Percentiles rank a stretch among this genome's conserved stretches.
Conservation (phyloP, 2,888 invertebrate species). For the Cremastobaeus sp. region DNA sequence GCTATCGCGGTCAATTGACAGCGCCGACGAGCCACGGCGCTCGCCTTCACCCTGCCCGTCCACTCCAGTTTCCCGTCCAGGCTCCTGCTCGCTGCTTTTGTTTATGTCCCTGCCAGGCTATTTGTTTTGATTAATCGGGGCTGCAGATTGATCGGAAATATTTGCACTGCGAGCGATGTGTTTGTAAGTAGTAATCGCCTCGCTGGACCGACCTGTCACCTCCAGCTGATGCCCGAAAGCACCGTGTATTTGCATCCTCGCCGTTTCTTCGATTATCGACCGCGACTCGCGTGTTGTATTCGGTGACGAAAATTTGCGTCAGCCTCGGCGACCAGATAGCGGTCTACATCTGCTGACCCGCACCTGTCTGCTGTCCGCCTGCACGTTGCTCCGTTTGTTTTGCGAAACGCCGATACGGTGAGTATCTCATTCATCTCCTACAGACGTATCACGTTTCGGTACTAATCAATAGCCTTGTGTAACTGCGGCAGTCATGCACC, state of each 20-base stretch:
- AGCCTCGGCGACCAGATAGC: not conserved
- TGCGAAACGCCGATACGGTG: slow-evolving; percentile 48
- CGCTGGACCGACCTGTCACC: no score
- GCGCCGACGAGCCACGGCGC: no score
- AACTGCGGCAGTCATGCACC: no score
- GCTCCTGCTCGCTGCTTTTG: no score
- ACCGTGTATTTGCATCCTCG: not conserved
- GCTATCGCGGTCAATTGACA: not conserved
- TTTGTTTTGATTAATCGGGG: no score
- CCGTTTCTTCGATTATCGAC: slow-evolving; percentile 2
- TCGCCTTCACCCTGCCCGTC: no score
- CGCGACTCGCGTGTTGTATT: not conserved
- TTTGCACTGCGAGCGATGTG: no score
- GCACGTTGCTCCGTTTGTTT: slow-evolving; percentile 29
- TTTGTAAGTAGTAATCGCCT: no score
- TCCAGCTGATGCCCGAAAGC: not conserved
- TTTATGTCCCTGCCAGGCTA: no score
- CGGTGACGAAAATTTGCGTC: not conserved
- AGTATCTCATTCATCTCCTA: slow-evolving; percentile 44
- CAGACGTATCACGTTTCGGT: slow-evolving; percentile 22
- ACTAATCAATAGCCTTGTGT: no score
- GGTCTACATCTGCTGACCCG: not conserved
- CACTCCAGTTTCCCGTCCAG: no score
- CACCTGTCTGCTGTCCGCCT: slow-evolving; percentile 33
- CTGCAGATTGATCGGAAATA: no score